Base-by-base conservation (phyloP, 2,888 invertebrate genomes). In the Chironomus riparius region DNA sequence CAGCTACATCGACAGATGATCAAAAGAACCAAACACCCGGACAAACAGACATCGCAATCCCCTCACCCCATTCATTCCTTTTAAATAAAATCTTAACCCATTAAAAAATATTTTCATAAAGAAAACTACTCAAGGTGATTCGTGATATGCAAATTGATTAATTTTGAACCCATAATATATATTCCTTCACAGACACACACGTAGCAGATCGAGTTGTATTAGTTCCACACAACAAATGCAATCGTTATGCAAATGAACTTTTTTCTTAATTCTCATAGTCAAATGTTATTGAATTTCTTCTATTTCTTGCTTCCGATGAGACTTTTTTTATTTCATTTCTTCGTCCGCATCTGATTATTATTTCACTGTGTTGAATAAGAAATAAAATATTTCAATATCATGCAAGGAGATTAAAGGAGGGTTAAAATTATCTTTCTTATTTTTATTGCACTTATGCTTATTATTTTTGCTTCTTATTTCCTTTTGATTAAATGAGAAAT, bases 81-180 rank as follows among this genome's bases (percentile, higher is more conserved):
- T 56, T 1, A 28, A 2, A 38, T 10, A 38, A 38, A 1, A 10
- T 38, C 38, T 38, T 38, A 38, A 38, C 38, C 38, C 38, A 38
- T 38, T 38, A 38, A 38, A 38, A 38, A 10, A 38, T 28, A 61
- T 62, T 21, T 15, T 48, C 47, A 48, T 72, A 71, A 71, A 48
- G n/a, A 50, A 71, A 71, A 71, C 62, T 71, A 47, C 68, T 74
- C 74, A 74, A 74, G 74, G 74, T 74, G 72, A 72, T 56, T 72
- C 72, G 62, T 24, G 74, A 47, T 74, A 73, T 73, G 72, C 72
- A 73, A 61, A 73, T 74, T 61, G 74, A 65, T 74, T 74, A 74
- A 68, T 74, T 70, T 21, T 10, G 18, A 28, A 62, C 62, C 72
- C 62, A 7, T 61, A 28, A 28, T 4, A 28, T 4, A 56, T 24